These are phyloP conservation scores for Montipora efflorescens DNA, from an alignment of 64 coral and sea anemone species.

Conservation along the genomic window DNA sequence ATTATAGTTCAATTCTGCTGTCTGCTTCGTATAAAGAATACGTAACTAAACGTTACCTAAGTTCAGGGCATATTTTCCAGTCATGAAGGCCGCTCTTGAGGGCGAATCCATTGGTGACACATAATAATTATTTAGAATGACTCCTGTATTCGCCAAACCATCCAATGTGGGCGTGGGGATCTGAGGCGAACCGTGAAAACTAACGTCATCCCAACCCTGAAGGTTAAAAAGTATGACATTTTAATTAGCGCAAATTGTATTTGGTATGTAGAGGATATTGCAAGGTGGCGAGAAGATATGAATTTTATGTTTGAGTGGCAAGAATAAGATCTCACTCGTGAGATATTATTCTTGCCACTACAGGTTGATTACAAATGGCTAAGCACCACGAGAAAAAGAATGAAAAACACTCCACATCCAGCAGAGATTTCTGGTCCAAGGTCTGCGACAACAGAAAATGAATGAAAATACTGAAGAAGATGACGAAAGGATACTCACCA, in stretches of 20 bases:
- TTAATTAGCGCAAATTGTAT: not conserved
- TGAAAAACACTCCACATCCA: no score
- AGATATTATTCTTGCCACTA: no score
- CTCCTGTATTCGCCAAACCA: slow-evolving; percentile 79
- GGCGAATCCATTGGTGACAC: slow-evolving; percentile 85
- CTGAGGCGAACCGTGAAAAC: slow-evolving; percentile 94
- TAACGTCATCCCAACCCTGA: slow-evolving; percentile 97
- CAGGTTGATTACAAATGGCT: no score
- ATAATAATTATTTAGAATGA: slow-evolving; percentile 93
- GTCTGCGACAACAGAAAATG: not conserved
- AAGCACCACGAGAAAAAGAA: no score
- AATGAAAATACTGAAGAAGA: not conserved
- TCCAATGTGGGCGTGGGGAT: slow-evolving; percentile 92
- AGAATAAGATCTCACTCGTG: no score
- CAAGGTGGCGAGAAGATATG: no score
- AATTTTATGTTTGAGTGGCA: no score
- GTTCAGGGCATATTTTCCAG: slow-evolving; percentile 90
- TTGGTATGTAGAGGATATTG: no score
- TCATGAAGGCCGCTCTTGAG: slow-evolving; percentile 91
- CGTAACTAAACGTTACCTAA: slow-evolving; percentile 65
- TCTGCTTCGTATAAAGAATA: no score
- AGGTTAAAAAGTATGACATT: not conserved
- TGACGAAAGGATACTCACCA: slow-evolving; percentile 55
- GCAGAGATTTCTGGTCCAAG: no score
- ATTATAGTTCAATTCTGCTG: no score